Base-by-base conservation (phyloP, 2,797 vertebrate genomes). In the Thunnus albacares region DNA sequence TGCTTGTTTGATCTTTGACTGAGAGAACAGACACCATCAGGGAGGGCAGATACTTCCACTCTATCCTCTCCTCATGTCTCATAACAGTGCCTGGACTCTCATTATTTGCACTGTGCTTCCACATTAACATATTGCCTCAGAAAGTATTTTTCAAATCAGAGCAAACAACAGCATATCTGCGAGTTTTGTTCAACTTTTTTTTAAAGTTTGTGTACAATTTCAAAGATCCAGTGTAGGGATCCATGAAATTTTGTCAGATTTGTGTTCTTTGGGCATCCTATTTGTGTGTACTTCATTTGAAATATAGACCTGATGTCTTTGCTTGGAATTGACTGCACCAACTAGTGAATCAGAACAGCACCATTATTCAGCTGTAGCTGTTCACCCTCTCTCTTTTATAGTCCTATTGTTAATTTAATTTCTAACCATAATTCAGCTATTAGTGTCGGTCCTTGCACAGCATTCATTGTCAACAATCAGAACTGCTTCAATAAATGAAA, bases 331-430 rank as follows among this genome's bases (percentile, higher is more conserved):
- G 52, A 53, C 10, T 24, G 52, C 52, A 53, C 52, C n/a, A 12
- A 24, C 51, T 24, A 24, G 47, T 51, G 70, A 67, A 71, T 75
- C 51, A 76, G n/a, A 52, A 43, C 51, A 69, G 30, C 24, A 52
- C 8, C 49, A 38, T 83, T 74, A 77, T 70, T 79, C 41, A 18
- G 15, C 35, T 71, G 49, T 47, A 43, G 47, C 67, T 56, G 20
- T 81, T 72, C 41, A 56, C 28, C 47, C 61, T 66, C 45, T 67
- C 22, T 57, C 61, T 63, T 77, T 75, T 49, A 71, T 18, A 69
- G 20, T 69, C 45, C n/a, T 56, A 22, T 73, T 75, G 65, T 77
- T 61, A 45, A 75, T 77, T 79, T 41, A 35, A 84, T 83, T 55
- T 60, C 66, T 15, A 28, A 13, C 47, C 24, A 69, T 83, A 57